These are phyloP conservation scores for Harmothoe impar DNA, from an alignment of 2,888 invertebrate species.

Conservation along the genomic window DNA sequence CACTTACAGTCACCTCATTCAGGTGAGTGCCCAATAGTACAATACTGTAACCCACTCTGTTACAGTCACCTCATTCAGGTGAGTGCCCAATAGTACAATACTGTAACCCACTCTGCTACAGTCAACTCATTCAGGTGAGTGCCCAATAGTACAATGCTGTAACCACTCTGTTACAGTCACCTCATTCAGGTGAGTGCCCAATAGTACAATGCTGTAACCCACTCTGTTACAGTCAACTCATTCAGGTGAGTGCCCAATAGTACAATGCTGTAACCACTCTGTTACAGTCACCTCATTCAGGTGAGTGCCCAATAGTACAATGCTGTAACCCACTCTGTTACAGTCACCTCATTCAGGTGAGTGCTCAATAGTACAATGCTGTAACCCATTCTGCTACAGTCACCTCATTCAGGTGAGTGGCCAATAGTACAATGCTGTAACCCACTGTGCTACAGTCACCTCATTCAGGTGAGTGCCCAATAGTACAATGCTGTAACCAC, in stretches of 20 bases:
- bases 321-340: not conserved
- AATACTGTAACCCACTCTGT: slow-evolving; percentile 1
- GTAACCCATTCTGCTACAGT: slow-evolving; percentile 21
- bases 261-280: not conserved
- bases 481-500: not conserved
- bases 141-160: not conserved
- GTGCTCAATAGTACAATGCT: not conserved
- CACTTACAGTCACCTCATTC: slow-evolving; percentile 53
- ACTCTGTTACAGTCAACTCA: slow-evolving; percentile 30
- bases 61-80: slow-evolving; percentile 55
- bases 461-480: slow-evolving; percentile 19
- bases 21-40: not conserved
- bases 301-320: not conserved
- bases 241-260: slow-evolving; percentile 25
- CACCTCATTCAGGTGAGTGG: slow-evolving; percentile 45
- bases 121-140: slow-evolving; percentile 51
- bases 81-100: not conserved
- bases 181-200: slow-evolving; percentile 30
- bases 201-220: not conserved
- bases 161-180: slow-evolving; percentile 22
- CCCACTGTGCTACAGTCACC: slow-evolving; percentile 36
- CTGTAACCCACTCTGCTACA: not conserved
- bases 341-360: slow-evolving; percentile 54
- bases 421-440: not conserved
- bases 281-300: slow-evolving; percentile 50